Evolutionary conservation across 2,113 vertebrate species (phyloP), one percentile per base, ranked within the genome.

Genomic region (Channa maculata): DNA sequence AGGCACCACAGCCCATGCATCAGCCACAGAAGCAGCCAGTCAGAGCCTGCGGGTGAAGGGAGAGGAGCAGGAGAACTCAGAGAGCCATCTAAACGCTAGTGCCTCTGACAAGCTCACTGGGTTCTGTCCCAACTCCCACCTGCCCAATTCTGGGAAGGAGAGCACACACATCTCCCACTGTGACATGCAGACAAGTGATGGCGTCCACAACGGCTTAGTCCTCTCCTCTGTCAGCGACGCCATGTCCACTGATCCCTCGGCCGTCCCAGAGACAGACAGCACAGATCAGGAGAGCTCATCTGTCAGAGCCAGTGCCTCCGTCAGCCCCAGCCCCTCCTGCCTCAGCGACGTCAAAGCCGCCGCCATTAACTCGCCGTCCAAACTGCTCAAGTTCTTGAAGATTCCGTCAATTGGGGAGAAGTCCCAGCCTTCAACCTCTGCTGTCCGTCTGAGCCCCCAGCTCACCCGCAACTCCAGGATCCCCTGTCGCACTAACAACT

Each of bases 321-420:
- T 94, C 51, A 94, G 92, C 61, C 92, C 94, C 37, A 87, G 89
- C 83, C 85, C 95, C 41, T 91, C 91, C 79, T 94, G 92, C 80
- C 92, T 94, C 34, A 92, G 83, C 5, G 94, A 95, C 1, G 88
- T 92, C 75, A 95, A 94, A 77, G 72, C 91, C 13, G 91, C 93
- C 8, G 94, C 95, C 24, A 90, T 96, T 68, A 94, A 94, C 74
- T 96, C 96, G 2, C 95, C 96, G 5, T 95, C 94, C 77, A 96
- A 96, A 82, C 94, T 95, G 79, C 95, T 96, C 58, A 97, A 96
- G 87, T 95, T 97, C 82, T 85, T 98, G 44, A 98, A 97, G 92
- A 94, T 97, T 38, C 96, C 96, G 10, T 83, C 93, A 0, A 86
- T 93, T 2, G 94, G 90, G 0, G 96, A 96, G 67, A 95, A 95